These are phyloP conservation scores for Crocallis elinguaria DNA, from an alignment of 2,888 invertebrate genomes.

Conservation along the genomic window DNA sequence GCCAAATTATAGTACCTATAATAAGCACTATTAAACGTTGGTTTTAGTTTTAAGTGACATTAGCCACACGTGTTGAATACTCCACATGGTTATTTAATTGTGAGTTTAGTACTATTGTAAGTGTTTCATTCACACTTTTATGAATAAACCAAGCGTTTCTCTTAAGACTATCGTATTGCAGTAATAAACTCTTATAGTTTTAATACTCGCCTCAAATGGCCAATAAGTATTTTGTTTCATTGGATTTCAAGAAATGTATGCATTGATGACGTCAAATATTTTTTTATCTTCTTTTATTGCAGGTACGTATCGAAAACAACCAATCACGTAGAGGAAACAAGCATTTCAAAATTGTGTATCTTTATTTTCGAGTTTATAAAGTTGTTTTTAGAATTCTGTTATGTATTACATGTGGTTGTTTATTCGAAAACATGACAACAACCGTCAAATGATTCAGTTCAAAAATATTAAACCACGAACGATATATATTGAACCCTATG, in stretches of 20 bases:
- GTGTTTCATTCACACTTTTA: too few relatives aligned
- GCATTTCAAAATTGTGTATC: slow-evolving; percentile 37
- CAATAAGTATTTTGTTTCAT: slow-evolving; percentile 25
- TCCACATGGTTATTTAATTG: too few relatives aligned
- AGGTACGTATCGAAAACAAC: slow-evolving; percentile 49
- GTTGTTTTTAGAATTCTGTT: slow-evolving; percentile 32
- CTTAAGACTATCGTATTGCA: slow-evolving; percentile 17
- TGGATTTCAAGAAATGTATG: slow-evolving; percentile 2
- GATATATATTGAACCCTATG: slow-evolving; percentile 24
- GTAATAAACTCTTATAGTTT: slow-evolving; percentile 20
- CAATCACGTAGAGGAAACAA: slow-evolving; percentile 27
- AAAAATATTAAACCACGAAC: neutral
- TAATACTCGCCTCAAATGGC: slow-evolving; percentile 3
- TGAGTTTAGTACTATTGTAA: too few relatives aligned
- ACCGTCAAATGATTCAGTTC: slow-evolving; percentile 35
- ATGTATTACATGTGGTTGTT: slow-evolving; percentile 29
- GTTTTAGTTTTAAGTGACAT: too few relatives aligned
- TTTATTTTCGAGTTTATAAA: slow-evolving; percentile 38
- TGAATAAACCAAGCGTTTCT: neutral
- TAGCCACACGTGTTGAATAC: too few relatives aligned
- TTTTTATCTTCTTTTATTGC: slow-evolving; percentile 46
- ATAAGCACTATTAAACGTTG: too few relatives aligned
- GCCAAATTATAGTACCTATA: too few relatives aligned
- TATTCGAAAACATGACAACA: slow-evolving; percentile 40
- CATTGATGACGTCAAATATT: slow-evolving; percentile 15